phyloP scores from a whole-genome alignment of 2,797 vertebrate species.

The Alectoris magna region DNA sequence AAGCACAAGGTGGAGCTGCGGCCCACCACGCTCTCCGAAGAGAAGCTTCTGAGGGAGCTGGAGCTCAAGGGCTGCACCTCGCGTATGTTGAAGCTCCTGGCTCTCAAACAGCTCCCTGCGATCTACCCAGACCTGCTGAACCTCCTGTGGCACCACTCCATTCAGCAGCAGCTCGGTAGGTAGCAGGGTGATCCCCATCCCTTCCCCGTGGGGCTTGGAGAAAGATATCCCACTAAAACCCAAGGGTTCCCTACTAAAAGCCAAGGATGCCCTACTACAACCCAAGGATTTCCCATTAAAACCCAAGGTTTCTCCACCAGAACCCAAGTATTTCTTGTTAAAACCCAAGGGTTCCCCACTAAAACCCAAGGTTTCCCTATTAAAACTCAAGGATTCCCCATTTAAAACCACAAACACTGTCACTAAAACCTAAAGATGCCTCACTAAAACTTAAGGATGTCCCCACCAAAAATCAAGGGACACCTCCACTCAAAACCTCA shows the following conservation, averaged over 20 bases:
- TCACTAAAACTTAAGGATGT: too few relatives aligned
- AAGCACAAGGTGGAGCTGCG: conserved; percentile 92
- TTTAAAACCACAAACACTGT: too few relatives aligned
- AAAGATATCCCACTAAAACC: background rate
- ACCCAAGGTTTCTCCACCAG: background rate
- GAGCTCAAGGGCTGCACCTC: conserved; percentile 90
- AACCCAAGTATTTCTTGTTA: background rate
- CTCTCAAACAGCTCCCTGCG: conserved; percentile 90
- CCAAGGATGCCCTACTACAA: background rate
- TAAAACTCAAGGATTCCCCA: background rate
- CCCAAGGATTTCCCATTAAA: background rate
- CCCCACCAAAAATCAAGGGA: too few relatives aligned
- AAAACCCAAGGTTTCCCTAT: too few relatives aligned
- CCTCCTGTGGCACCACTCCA: conserved; percentile 86
- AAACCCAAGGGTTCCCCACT: too few relatives aligned
- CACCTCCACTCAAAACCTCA: background rate
- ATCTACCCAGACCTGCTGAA: conserved; percentile 91
- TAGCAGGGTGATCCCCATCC: background rate
- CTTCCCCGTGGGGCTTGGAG: background rate
- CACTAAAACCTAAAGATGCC: too few relatives aligned
- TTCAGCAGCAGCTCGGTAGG: conserved; percentile 91
- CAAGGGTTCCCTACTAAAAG: background rate
- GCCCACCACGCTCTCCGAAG: conserved; percentile 94
- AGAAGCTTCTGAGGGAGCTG: conserved; percentile 88
- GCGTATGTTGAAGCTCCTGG: conserved; percentile 91